Evolutionary conservation across 2,797 vertebrate genomes (phyloP).

Genomic region (Balearica regulorum): DNA sequence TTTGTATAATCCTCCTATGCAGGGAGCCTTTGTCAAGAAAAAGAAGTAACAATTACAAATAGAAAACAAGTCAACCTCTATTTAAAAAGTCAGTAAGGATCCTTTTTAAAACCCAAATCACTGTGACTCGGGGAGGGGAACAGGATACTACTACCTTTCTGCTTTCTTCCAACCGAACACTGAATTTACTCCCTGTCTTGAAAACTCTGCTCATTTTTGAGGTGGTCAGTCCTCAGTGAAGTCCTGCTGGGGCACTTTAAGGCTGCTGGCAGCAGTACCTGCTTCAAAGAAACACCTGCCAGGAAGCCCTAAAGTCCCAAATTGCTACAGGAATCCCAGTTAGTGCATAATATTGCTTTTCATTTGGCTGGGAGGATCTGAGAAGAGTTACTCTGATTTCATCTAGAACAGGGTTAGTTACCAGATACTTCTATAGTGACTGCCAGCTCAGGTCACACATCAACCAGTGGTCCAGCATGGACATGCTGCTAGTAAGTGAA

Average conservation of each 20-base stretch:
- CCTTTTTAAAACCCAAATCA: background rate
- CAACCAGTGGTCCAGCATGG: background rate
- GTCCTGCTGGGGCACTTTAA: background rate
- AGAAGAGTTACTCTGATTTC: background rate
- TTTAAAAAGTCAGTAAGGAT: background rate
- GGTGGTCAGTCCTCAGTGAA: background rate
- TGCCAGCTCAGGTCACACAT: background rate
- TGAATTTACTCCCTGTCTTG: fast-evolving
- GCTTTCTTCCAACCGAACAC: background rate
- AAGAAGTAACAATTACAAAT: background rate
- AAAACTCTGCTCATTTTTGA: background rate
- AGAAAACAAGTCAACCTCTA: background rate
- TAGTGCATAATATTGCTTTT: background rate
- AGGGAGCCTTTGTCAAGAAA: background rate
- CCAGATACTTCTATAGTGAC: background rate
- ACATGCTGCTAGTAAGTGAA: background rate
- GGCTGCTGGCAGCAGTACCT: background rate
- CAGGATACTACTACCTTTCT: background rate
- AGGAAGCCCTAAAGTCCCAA: background rate
- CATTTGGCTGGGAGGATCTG: background rate
- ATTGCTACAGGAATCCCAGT: background rate
- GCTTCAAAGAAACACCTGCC: background rate
- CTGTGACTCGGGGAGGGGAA: fast-evolving
- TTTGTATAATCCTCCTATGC: background rate
- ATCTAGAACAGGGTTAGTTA: background rate